A percentile compares a stretch with the other conserved stretches of the same genome.
Conservation (phyloP, 1,140 invertebrate genomes). For the Babylonia areolata region DNA sequence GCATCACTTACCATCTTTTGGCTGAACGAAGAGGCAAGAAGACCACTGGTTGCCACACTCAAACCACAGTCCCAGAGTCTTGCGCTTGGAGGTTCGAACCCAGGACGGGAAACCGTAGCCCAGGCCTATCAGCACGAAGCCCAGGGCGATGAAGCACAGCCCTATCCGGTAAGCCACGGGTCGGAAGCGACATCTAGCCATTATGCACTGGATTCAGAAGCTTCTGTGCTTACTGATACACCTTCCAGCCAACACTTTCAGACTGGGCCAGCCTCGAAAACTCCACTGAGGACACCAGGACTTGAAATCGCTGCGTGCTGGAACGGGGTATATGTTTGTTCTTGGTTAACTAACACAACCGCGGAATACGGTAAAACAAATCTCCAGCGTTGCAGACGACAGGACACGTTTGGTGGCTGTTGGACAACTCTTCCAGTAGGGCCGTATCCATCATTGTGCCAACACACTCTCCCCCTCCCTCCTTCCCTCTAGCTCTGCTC, state of each 20-base stretch:
- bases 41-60: slow-evolving; percentile 15
- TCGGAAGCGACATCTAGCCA: slow-evolving; percentile 31
- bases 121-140: slow-evolving; percentile 21
- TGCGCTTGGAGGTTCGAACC: slow-evolving; percentile 8
- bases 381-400: too few relatives aligned
- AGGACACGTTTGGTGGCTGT: too few relatives aligned
- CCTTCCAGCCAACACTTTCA: too few relatives aligned
- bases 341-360: too few relatives aligned
- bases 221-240: not conserved
- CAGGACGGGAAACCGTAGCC: slow-evolving; percentile 25
- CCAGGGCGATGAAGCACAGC: not conserved
- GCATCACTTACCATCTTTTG: not conserved
- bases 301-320: not conserved
- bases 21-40: not conserved
- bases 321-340: too few relatives aligned
- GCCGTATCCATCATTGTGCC: too few relatives aligned
- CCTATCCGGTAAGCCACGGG: slow-evolving; percentile 33
- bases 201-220: not conserved
- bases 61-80: slow-evolving; percentile 31
- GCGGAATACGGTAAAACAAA: too few relatives aligned
- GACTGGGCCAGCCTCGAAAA: too few relatives aligned
- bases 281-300: too few relatives aligned
- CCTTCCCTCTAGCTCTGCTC: too few relatives aligned
- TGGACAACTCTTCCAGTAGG: too few relatives aligned
- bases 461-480: too few relatives aligned